Base-by-base conservation (phyloP, 2,797 vertebrate genomes). In the Chelonia mydas region DNA sequence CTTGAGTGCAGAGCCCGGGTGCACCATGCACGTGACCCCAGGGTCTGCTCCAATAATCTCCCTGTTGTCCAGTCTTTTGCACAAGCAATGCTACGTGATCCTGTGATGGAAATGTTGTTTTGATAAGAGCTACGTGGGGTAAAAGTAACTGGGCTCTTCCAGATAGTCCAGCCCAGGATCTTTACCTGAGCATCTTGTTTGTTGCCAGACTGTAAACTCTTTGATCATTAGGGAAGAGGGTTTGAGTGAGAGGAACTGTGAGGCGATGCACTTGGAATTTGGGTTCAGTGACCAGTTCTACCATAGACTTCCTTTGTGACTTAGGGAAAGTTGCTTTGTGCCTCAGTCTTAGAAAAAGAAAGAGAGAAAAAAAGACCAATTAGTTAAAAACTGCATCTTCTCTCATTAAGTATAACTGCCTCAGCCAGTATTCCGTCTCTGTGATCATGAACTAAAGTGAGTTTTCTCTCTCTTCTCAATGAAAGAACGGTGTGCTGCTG, bases 401-500 rank as follows among this genome's bases (percentile, higher is more conserved):
- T 86, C 79, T 45, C 92, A n/a, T 59, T 59, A 90, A 84, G 31
- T 31, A 12, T 15, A 6, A 37, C 5, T 41, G 8, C 27, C 74
- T 31, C 51, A 9, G 3, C 45, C 77, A 27, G 25, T 54, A 4
- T 12, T 94, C 49, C 11, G 31, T 88, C 3, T n/a, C 37, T 88
- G 68, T 47, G 23, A 5, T 15, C 3, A 17, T 72, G 25, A 33
- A 19, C 11, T 80, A 12, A 81, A 21, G 16, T 41, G 57, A 76
- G 50, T 7, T 12, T 55, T 31, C 89, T 87, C 28, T 5, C n/a
- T 81, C 2, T n/a, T 17, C 80, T 87, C 82, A 31, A n/a, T 84
- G 1, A 1, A 96, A 99, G 99, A 99, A 99, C 0, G 99, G 99
- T 65, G 99, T 99, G 74, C 97, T 99, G 94, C 98, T 99, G 92